Base-by-base conservation (phyloP, 2,888 invertebrate species). In the Agrochola circellaris region DNA sequence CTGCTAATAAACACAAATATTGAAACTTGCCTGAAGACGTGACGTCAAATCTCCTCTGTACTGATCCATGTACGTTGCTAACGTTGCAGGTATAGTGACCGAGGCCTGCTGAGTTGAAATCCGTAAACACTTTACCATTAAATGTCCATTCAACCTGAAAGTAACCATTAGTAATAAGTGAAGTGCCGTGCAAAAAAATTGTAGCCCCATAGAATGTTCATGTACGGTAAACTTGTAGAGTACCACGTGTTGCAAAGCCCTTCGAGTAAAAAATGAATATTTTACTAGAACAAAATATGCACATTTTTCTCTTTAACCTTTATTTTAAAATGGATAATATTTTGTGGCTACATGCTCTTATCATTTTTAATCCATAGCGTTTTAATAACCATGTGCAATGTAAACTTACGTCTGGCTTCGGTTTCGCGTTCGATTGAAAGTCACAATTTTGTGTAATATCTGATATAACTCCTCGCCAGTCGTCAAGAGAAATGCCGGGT, bases 41-140 rank as follows among this genome's bases (percentile, higher is more conserved):
- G 9, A 90, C 90, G 20, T 86, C 79, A 45, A 87, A 89, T 9
- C 5, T 82, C 51, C 71, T 88, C 30, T 62, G 69, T 20, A 81
- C 51, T 3, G 72, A 72, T 9, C 90, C 89, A n/a, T 87, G 87
- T 34, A 69, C 72, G 30, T 90, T 90, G 60, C 64, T 87, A 3
- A 84, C 68, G 5, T 83, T 84, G 64, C 90, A 90, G 0, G 67
- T 74, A 26, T 88, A 90, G 9, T 79, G 73, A 20, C 90, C 90
- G 80, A 77, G 72, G 81, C 58, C 48, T 26, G 42, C n/a, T 0
- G 62, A 38, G 13, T 60, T 69, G 0, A 58, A 13, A 8, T 81
- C 69, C 7, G 69, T 68, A 42, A 89, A 61, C 11, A 48, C 72
- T 74, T 82, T 66, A 9, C 85, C 89, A 51, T 89, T 85, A 17